These are phyloP conservation scores for Diplazon laetatorius DNA, from an alignment of 2,888 invertebrate species.

Conservation along the genomic window DNA sequence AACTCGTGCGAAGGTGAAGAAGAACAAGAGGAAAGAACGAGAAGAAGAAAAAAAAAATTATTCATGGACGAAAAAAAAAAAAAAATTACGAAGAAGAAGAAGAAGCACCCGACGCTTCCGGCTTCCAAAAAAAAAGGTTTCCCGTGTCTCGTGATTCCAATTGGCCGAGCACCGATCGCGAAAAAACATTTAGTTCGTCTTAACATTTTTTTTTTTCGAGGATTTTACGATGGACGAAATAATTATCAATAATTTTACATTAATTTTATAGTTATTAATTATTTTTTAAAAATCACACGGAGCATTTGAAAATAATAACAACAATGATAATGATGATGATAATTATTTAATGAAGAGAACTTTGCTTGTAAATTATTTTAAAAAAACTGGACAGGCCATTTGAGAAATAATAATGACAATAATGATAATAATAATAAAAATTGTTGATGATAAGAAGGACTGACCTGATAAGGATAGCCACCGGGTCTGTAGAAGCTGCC, in stretches of 20 bases:
- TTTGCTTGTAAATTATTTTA: no score
- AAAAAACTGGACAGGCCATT: no score
- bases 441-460: constrained; percentile 55
- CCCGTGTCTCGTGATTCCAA: constrained; percentile 21
- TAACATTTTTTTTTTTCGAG: no score
- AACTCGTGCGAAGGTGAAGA: background rate
- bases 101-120: constrained; percentile 30
- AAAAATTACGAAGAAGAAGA: constrained; percentile 18
- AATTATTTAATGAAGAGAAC: no score
- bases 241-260: no score
- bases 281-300: no score
- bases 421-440: background rate
- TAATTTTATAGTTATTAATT: no score
- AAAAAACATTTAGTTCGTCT: no score
- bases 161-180: no score
- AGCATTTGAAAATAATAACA: no score
- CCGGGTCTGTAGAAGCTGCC: constrained; percentile 85
- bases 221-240: no score
- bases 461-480: constrained; percentile 81
- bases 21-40: constrained; percentile 4
- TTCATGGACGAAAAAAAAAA: background rate
- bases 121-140: constrained; percentile 37
- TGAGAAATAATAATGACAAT: background rate
- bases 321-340: no score
- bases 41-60: constrained; percentile 9